These are phyloP conservation scores for Campoplex nolae DNA, from an alignment of 2,888 invertebrate genomes.

Conservation along the genomic window DNA sequence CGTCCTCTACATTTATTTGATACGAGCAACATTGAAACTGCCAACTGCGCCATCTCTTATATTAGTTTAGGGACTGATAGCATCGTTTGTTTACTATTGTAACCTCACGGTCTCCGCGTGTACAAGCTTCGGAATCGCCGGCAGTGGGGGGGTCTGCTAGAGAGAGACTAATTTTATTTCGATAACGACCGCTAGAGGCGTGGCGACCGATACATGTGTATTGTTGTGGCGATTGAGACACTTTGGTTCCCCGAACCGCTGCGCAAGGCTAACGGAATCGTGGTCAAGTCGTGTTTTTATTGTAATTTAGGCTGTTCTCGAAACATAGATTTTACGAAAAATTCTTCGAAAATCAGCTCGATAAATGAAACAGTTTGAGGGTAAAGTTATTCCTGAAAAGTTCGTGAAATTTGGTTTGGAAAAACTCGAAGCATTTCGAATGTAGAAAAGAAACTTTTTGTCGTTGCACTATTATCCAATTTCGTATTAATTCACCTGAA, in stretches of 20 bases:
- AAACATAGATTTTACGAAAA: background rate
- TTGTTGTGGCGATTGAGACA: background rate
- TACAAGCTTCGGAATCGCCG: background rate
- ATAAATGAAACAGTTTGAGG: background rate
- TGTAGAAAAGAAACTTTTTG: background rate
- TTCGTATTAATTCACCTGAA: background rate
- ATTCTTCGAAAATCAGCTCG: background rate
- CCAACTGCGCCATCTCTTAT: background rate
- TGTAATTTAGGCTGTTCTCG: background rate
- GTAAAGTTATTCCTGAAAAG: background rate
- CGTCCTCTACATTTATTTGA: background rate
- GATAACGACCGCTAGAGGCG: conserved; percentile 11
- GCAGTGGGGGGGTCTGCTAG: background rate
- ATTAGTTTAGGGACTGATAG: background rate
- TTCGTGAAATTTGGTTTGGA: no score
- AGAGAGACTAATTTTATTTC: background rate
- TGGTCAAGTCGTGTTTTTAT: background rate
- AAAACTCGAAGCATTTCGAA: background rate
- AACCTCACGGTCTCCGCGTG: background rate
- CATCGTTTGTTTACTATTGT: background rate
- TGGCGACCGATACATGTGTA: background rate
- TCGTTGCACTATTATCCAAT: background rate
- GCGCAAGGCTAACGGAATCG: background rate
- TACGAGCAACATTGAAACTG: background rate
- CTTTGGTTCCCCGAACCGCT: background rate